These are phyloP conservation scores for Amphiduros pacificus DNA, from an alignment of 2,888 invertebrate genomes.

Conservation along the genomic window DNA sequence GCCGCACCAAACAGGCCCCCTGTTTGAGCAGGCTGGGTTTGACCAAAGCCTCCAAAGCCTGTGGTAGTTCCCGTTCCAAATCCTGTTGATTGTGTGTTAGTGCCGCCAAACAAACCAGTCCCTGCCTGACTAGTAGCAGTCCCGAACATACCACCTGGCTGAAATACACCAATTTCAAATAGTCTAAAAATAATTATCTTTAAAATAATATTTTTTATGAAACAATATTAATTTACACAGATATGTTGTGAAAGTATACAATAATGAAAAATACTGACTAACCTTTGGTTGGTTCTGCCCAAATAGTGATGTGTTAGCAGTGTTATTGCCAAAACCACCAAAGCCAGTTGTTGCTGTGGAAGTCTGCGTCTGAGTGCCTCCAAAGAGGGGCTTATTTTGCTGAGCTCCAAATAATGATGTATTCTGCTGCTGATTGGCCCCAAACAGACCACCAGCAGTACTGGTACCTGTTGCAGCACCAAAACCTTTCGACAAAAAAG, in stretches of 20 bases:
- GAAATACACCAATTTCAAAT: background rate
- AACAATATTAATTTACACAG: no score
- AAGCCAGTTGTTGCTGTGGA: conserved; percentile 42
- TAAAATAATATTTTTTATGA: no score
- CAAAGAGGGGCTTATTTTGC: conserved; percentile 32
- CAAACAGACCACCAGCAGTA: conserved; percentile 24
- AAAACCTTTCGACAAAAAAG: conserved; percentile 1
- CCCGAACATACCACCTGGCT: conserved; percentile 23
- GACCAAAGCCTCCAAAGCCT: conserved; percentile 45
- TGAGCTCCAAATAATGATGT: conserved; percentile 5
- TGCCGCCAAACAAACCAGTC: conserved; percentile 19
- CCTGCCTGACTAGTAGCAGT: conserved; percentile 30
- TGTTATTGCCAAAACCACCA: conserved; percentile 24
- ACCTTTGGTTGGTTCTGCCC: conserved; percentile 23
- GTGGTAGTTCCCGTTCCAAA: conserved; percentile 36
- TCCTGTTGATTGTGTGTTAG: conserved; percentile 56
- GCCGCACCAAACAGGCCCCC: conserved; percentile 34
- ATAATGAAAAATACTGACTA: background rate
- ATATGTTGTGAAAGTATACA: no score
- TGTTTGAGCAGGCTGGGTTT: conserved; percentile 28
- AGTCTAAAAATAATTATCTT: no score
- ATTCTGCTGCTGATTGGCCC: conserved; percentile 20
- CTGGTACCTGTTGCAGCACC: conserved; percentile 17
- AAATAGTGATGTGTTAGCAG: conserved; percentile 22
- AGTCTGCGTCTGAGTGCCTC: conserved; percentile 30